Percentiles rank a stretch among this genome's conserved stretches.
These are phyloP conservation scores for Machimus rusticus DNA, from an alignment of 2,888 invertebrate species.

Conservation along the genomic window DNA sequence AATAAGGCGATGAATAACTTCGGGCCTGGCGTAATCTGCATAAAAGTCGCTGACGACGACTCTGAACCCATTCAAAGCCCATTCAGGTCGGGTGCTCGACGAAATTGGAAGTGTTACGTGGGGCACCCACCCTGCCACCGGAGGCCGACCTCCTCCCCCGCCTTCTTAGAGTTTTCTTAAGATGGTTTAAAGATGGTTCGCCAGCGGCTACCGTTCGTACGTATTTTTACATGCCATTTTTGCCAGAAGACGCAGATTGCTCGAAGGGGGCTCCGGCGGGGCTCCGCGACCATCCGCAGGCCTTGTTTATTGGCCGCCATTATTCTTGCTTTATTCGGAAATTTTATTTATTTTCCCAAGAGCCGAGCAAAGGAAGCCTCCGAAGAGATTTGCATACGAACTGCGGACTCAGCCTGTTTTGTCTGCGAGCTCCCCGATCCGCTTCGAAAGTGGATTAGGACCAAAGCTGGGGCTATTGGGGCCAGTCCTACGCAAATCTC, in stretches of 20 bases:
- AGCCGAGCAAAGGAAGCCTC: background rate
- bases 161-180: background rate
- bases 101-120: background rate
- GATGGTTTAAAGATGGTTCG: background rate
- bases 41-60: background rate
- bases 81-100: background rate
- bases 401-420: background rate
- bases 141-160: background rate
- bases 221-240: background rate
- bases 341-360: conserved; percentile 1
- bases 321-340: conserved; percentile 20
- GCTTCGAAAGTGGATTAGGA: background rate
- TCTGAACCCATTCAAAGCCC: background rate
- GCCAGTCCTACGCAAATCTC: background rate
- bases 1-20: background rate
- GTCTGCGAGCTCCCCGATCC: background rate
- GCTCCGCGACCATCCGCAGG: background rate
- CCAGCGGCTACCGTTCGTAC: background rate
- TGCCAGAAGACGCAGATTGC: background rate
- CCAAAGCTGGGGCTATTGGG: background rate
- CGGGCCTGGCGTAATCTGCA: background rate
- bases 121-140: background rate
- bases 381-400: background rate
- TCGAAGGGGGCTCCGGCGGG: background rate
- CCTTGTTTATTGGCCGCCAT: conserved; percentile 18